phyloP scores from a whole-genome alignment of 1,140 invertebrate genomes.

The Lasioglossum baleicum region DNA sequence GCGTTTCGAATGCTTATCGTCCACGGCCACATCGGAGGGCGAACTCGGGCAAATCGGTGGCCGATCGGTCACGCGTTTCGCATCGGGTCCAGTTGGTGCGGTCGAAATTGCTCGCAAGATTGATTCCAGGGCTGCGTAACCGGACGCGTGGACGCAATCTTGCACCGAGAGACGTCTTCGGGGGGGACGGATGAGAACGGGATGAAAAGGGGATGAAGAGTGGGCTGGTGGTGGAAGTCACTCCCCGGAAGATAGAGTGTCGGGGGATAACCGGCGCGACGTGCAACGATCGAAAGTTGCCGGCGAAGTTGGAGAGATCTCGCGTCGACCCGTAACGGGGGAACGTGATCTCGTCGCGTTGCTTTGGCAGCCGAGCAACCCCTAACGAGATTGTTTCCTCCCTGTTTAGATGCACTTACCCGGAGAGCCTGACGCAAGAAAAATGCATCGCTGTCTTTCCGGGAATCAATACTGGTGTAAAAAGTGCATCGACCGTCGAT shows the following conservation, averaged over 20 bases:
- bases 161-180: background rate
- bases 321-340: background rate
- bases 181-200: background rate
- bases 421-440: background rate
- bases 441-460: background rate
- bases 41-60: no score
- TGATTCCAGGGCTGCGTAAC: background rate
- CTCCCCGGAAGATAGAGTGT: background rate
- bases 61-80: no score
- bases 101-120: constrained; percentile 11
- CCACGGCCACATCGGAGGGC: no score
- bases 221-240: no score
- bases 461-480: no score
- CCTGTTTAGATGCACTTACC: background rate
- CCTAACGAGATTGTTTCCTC: constrained; percentile 22
- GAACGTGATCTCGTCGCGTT: constrained; percentile 11
- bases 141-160: background rate
- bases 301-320: background rate
- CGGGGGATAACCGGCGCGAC: background rate
- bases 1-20: no score
- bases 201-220: no score
- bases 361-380: background rate
- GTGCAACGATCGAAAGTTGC: constrained; percentile 1
- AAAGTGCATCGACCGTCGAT: no score
- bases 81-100: no score